Conservation (phyloP, 2,797 vertebrate genomes). For the Paguma larvata region DNA sequence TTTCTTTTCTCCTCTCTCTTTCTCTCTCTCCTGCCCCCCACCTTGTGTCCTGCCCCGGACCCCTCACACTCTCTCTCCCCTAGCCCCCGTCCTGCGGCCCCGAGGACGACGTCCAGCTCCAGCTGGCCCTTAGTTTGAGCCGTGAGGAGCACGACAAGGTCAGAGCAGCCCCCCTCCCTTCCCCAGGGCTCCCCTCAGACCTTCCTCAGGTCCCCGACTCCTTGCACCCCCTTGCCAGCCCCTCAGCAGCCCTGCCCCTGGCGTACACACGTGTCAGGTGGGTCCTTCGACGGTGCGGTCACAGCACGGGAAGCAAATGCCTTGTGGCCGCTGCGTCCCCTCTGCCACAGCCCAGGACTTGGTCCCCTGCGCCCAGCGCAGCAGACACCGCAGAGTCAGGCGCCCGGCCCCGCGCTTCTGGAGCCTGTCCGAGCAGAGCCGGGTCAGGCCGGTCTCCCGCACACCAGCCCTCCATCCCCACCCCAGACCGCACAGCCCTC, state of each 20-base stretch:
- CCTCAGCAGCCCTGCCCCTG: background rate
- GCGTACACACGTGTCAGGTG: background rate
- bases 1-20: slow-evolving; percentile 86
- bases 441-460: background rate
- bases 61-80: slow-evolving; percentile 82
- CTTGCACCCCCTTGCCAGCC: background rate
- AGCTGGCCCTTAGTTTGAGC: slow-evolving; percentile 95
- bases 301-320: background rate
- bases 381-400: background rate
- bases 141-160: slow-evolving; percentile 96
- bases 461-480: background rate
- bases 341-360: background rate
- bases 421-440: background rate
- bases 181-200: background rate
- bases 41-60: background rate
- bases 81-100: slow-evolving; percentile 87
- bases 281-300: background rate
- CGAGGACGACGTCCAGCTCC: slow-evolving; percentile 94
- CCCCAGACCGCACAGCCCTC: background rate
- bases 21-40: slow-evolving; percentile 74
- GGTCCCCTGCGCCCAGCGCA: background rate
- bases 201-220: background rate
- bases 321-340: accelerated
- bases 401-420: background rate
- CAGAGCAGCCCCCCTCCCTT: slow-evolving; percentile 81